Conservation (phyloP, 2,888 invertebrate genomes). For the Tetragnatha montana region DNA sequence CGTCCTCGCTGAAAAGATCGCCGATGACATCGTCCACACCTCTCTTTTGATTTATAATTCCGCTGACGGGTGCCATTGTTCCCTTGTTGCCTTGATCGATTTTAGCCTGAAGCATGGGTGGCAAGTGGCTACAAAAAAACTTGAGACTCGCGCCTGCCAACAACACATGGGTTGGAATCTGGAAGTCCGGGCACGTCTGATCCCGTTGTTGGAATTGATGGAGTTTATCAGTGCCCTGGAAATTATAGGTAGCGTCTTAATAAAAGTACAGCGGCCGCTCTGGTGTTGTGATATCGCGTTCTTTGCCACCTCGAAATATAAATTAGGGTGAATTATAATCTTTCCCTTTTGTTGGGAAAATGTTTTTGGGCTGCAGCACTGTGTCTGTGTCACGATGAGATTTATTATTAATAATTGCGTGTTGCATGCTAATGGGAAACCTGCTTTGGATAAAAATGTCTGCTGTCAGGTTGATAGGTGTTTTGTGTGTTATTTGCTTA, state of each 20-base stretch:
- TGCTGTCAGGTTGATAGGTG: too few relatives aligned
- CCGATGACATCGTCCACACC: slow-evolving; percentile 54
- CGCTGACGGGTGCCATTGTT: slow-evolving; percentile 48
- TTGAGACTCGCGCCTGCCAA: slow-evolving; percentile 32
- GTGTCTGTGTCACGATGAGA: not conserved
- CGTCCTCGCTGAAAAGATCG: slow-evolving; percentile 17
- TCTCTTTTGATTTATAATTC: slow-evolving; percentile 62
- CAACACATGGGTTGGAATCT: slow-evolving; percentile 17
- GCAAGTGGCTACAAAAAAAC: slow-evolving; percentile 5
- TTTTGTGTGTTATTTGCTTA: too few relatives aligned
- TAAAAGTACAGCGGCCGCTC: not conserved
- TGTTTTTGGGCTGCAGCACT: not conserved
- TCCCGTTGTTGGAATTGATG: not conserved
- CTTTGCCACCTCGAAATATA: not conserved
- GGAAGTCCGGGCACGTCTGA: not conserved
- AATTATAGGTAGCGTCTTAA: slow-evolving; percentile 36
- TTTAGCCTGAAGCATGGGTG: slow-evolving; percentile 12
- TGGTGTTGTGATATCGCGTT: not conserved
- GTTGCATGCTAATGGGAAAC: not conserved
- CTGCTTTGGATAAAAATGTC: too few relatives aligned
- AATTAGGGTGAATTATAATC: not conserved
- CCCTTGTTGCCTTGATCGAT: slow-evolving; percentile 32
- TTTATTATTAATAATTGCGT: not conserved
- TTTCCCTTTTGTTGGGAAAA: not conserved
- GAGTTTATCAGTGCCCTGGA: slow-evolving; percentile 26